Percentiles rank a stretch among this genome's conserved stretches.
Conservation (phyloP, 2,113 vertebrate genomes). For the Perca schrenkii region DNA sequence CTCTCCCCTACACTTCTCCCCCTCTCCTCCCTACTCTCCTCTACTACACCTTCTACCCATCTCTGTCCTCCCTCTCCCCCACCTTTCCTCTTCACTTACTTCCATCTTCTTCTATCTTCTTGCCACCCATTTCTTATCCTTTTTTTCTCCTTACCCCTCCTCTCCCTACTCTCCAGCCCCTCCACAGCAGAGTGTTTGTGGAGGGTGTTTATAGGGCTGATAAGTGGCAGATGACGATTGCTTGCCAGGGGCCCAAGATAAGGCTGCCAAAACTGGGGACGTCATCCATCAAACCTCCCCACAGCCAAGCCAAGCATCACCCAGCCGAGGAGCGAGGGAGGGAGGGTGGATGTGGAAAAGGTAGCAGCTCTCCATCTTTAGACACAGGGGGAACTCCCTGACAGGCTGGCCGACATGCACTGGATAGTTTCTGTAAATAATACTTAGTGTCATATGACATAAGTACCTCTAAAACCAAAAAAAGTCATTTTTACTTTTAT, state of each 20-base stretch:
- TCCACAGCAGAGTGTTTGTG: slow-evolving; percentile 28
- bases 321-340: background rate
- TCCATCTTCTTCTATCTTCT: background rate
- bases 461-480: background rate
- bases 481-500: background rate
- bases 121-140: slow-evolving; percentile 1
- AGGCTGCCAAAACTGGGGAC: slow-evolving; percentile 46
- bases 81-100: background rate
- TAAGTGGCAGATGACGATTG: slow-evolving; percentile 67
- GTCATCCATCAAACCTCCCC: slow-evolving; percentile 56
- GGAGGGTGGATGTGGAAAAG: background rate
- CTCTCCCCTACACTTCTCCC: background rate
- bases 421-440: slow-evolving; percentile 3
- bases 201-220: slow-evolving; percentile 50
- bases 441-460: background rate
- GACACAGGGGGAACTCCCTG: slow-evolving; percentile 13
- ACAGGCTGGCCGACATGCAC: background rate
- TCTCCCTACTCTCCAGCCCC: background rate
- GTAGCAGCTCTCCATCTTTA: slow-evolving; percentile 36
- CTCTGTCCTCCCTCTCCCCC: background rate
- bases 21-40: too few relatives aligned
- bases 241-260: slow-evolving; percentile 52
- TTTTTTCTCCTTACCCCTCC: background rate
- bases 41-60: background rate
- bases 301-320: slow-evolving; percentile 29